phyloP scores from a whole-genome alignment of 64 coral and sea anemone genomes.

The Pocillopora verrucosa region DNA sequence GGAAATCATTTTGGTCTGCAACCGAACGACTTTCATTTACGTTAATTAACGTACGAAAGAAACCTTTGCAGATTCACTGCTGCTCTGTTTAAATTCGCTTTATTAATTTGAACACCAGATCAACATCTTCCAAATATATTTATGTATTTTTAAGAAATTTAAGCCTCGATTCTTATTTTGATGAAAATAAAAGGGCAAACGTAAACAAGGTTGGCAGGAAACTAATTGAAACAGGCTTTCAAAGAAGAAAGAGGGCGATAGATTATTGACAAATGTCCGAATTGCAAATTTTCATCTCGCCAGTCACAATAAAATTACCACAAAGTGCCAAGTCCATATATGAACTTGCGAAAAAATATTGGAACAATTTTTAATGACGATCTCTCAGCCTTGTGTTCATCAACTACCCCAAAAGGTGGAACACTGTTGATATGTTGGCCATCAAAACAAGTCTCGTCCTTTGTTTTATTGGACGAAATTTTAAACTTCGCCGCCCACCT shows the following conservation, averaged over 20 bases:
- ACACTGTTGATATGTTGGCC: slow-evolving; percentile 37
- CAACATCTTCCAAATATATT: background rate
- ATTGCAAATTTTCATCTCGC: background rate
- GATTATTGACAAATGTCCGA: background rate
- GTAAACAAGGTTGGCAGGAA: background rate
- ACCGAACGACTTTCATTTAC: background rate
- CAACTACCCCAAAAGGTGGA: slow-evolving; percentile 1
- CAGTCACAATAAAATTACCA: background rate
- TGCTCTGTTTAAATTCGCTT: background rate
- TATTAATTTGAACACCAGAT: background rate
- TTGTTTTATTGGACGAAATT: slow-evolving; percentile 61
- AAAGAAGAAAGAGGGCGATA: background rate
- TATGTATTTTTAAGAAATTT: slow-evolving; percentile 12
- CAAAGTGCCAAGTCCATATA: background rate
- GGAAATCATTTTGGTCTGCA: background rate
- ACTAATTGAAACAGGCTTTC: background rate
- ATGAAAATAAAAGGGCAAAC: background rate
- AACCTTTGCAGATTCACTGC: too few species aligned
- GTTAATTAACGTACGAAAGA: background rate
- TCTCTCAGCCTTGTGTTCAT: background rate
- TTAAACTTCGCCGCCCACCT: slow-evolving; percentile 59
- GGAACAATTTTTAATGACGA: slow-evolving; percentile 21
- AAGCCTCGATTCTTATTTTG: background rate
- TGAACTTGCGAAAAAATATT: background rate
- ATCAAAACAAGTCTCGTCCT: slow-evolving; percentile 51